Evolutionary conservation across 2,113 vertebrate species (phyloP).

Genomic region (Cinclus mexicanus): DNA sequence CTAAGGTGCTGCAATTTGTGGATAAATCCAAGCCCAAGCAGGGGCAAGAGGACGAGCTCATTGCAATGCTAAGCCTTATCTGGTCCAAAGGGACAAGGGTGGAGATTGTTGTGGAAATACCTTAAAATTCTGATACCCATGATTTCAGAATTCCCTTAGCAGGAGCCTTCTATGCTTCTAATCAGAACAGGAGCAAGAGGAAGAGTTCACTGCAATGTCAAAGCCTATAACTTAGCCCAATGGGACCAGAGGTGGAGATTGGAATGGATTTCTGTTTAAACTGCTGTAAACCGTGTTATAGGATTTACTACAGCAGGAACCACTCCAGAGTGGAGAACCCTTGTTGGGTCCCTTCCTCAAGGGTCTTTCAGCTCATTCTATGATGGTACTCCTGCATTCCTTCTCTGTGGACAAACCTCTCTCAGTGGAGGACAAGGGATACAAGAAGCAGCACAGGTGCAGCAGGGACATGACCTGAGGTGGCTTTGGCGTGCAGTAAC

Average conservation of each 20-base stretch:
- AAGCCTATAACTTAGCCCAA: not conserved
- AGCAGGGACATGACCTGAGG: not conserved
- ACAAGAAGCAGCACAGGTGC: too few species aligned
- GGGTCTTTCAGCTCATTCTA: too few species aligned
- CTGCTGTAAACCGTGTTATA: not conserved
- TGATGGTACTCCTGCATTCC: too few species aligned
- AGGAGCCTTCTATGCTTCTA: not conserved
- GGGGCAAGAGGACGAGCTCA: not conserved
- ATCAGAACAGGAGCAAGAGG: not conserved
- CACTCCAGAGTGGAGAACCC: rapidly evolving
- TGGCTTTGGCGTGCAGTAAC: not conserved
- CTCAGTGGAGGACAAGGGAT: not conserved
- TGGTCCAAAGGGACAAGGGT: not conserved
- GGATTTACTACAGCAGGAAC: not conserved
- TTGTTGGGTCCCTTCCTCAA: too few species aligned
- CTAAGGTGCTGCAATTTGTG: not conserved
- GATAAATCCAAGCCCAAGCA: not conserved
- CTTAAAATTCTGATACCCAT: not conserved
- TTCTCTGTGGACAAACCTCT: too few species aligned
- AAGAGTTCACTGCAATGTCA: not conserved
- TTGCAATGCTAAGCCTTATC: not conserved
- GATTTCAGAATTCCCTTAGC: not conserved
- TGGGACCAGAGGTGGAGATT: not conserved
- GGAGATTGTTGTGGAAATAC: not conserved
- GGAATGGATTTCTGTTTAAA: not conserved